Base-by-base conservation (phyloP, 2,888 invertebrate genomes). In the Spialia ferax region DNA sequence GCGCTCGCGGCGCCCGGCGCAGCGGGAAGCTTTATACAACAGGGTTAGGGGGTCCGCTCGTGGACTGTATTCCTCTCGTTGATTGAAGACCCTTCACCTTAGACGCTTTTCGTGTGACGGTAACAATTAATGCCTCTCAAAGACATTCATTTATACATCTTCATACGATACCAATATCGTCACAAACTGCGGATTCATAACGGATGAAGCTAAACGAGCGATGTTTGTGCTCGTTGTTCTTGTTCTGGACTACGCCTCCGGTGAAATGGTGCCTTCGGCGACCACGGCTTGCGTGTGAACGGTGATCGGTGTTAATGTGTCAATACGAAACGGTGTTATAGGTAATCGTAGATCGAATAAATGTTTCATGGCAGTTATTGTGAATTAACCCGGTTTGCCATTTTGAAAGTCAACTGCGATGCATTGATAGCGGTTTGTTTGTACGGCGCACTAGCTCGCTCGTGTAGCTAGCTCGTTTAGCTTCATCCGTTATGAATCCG, bases 1-100 rank as follows among this genome's bases (percentile, higher is more conserved):
- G 57, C 35, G 45, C 65, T 22, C 38, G 56, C 67, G 48, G 54
- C 45, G 69, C 52, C 48, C n/a, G 68, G 70, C 71, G 76, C 64
- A 35, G 64, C 64, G 64, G 48, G 57, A 57, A 57, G 64, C 64
- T 59, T 52, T 65, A 42, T 65, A 65, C 65, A 65, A 65, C 65
- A 65, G 64, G 64, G 57, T 57, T n/a, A 23, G 29, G 60, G 59
- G 18, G 48, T 48, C 18, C 55, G 10, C 29, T 18, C 11, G 20
- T 4, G 48, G 20, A 48, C 48, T 20, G 4, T 7, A 22, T 23
- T 23, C 23, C 22, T 23, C 15, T n/a, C 26, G 52, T 26, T 8
- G 26, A 54, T 15, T 22, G 48, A 48, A 48, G 48, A 48, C 48
- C n/a, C n/a, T 48, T 48, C 3, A 50, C 48, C 4, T 22, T 1